These are phyloP conservation scores for Cotesia congregata DNA, from an alignment of 2,888 invertebrate species.

Conservation along the genomic window DNA sequence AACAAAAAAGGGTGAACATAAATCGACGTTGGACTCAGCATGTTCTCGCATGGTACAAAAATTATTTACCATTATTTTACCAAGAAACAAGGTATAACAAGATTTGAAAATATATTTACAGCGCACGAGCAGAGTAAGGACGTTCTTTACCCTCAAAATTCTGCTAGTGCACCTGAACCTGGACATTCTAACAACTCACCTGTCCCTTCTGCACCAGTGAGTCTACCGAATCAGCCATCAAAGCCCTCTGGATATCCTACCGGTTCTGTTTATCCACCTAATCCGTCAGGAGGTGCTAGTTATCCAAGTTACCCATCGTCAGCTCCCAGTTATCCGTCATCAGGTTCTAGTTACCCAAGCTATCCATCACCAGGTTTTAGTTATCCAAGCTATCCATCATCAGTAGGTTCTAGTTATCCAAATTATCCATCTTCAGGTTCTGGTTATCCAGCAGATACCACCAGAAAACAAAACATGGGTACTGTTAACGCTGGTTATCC, in stretches of 20 bases:
- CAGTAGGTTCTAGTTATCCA: constrained; percentile 30
- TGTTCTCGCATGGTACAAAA: constrained; percentile 44
- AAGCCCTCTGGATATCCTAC: constrained; percentile 41
- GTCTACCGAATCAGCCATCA: constrained; percentile 1
- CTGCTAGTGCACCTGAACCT: constrained; percentile 25
- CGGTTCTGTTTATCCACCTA: constrained; percentile 32
- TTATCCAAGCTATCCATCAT: constrained; percentile 37
- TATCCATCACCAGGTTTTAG: constrained; percentile 19
- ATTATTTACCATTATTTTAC: constrained; percentile 22
- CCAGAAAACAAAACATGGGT: constrained; percentile 46
- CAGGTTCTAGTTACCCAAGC: not conserved
- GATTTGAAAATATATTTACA: constrained; percentile 55
- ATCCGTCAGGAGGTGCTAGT: constrained; percentile 28
- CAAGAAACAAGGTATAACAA: constrained; percentile 1
- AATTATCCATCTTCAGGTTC: constrained; percentile 25
- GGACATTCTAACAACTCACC: constrained; percentile 7
- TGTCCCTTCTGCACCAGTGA: constrained; percentile 8
- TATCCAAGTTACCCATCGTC: constrained; percentile 4
- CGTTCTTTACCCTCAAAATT: constrained; percentile 49
- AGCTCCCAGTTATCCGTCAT: constrained; percentile 25
- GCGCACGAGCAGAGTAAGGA: constrained; percentile 57
- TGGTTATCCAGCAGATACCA: constrained; percentile 42
- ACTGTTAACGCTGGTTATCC: constrained; percentile 55
- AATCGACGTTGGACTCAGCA: constrained; percentile 48
- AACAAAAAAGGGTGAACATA: constrained; percentile 28